Evolutionary conservation across 2,113 vertebrate genomes (phyloP).

Genomic region (Recurvirostra avosetta): DNA sequence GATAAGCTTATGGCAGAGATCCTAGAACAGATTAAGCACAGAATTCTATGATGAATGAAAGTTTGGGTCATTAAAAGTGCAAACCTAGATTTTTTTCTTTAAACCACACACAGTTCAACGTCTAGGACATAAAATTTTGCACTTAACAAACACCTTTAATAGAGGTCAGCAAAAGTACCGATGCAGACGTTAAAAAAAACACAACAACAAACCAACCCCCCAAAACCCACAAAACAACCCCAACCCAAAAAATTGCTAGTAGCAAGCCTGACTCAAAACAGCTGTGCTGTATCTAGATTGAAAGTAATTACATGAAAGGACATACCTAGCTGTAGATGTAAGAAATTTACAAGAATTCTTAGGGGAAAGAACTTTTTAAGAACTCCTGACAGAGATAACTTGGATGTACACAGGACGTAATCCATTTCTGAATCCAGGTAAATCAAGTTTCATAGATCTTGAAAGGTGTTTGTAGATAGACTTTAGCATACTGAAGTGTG

Average conservation of each 20-base stretch:
- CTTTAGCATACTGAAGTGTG: neutral
- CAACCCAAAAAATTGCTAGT: neutral
- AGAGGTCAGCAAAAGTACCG: neutral
- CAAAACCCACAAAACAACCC: neutral
- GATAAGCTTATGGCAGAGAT: conserved; percentile 85
- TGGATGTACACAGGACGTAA: neutral
- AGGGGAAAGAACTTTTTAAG: neutral
- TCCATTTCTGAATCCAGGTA: neutral
- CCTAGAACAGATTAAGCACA: conserved; percentile 82
- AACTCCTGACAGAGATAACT: neutral
- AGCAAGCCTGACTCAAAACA: neutral
- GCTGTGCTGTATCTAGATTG: neutral
- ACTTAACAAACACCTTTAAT: conserved; percentile 23
- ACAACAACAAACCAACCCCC: neutral
- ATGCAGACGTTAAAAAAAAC: neutral
- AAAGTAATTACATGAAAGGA: neutral
- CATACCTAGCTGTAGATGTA: neutral
- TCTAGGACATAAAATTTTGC: neutral
- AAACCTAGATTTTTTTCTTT: conserved; percentile 36
- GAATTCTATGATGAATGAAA: conserved; percentile 72
- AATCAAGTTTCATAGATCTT: neutral
- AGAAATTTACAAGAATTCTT: neutral
- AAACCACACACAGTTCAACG: conserved; percentile 39
- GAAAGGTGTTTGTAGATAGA: neutral
- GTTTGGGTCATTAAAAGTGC: conserved; percentile 73